These are phyloP conservation scores for Pheosia tremula DNA, from an alignment of 2,888 invertebrate genomes.

Conservation along the genomic window DNA sequence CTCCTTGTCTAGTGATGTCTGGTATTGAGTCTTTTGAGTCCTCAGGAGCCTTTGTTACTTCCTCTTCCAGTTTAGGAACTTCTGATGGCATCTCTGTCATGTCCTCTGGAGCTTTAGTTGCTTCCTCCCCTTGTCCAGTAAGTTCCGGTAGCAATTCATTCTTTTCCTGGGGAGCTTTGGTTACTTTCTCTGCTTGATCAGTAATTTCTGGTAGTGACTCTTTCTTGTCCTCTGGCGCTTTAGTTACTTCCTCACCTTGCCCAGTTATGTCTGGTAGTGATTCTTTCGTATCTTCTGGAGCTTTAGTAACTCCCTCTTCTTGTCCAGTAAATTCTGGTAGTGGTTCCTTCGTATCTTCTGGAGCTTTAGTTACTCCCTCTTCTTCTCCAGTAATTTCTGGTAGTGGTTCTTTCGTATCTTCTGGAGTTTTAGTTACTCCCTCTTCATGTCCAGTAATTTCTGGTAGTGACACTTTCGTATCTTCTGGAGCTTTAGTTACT, in stretches of 20 bases:
- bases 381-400: neutral
- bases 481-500: neutral
- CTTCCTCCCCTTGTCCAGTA: neutral
- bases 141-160: neutral
- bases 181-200: neutral
- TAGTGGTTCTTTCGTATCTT: neutral
- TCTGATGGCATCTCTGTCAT: neutral
- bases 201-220: neutral
- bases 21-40: neutral
- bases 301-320: neutral
- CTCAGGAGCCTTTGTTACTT: constrained; percentile 2
- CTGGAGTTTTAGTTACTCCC: neutral
- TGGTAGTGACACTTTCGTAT: constrained; percentile 3
- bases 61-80: neutral
- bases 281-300: neutral
- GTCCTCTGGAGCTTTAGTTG: neutral
- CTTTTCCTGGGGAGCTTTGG: neutral
- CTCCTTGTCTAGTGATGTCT: neutral
- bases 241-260: neutral
- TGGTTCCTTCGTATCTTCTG: neutral
- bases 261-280: neutral
- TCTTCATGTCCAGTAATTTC: neutral
- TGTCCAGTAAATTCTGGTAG: neutral
- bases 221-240: neutral
- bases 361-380: constrained; percentile 7